Evolutionary conservation across 2,113 vertebrate genomes (phyloP).

Genomic region (Poicephalus meyeri): DNA sequence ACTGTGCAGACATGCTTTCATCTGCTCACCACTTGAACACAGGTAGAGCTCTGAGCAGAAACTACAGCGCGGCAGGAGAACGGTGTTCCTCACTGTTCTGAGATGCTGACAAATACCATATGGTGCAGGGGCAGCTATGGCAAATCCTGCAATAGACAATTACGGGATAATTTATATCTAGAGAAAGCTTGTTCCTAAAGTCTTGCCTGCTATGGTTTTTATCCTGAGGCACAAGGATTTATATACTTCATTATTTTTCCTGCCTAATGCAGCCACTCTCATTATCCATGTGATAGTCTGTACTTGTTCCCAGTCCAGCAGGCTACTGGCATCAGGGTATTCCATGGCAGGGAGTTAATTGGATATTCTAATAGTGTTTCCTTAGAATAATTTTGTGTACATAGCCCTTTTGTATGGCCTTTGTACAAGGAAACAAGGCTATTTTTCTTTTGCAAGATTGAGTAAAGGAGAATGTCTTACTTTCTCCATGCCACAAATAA

Average conservation of each 20-base stretch:
- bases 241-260: neutral
- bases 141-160: neutral
- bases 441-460: neutral
- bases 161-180: neutral
- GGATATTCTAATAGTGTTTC: neutral
- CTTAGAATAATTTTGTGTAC: neutral
- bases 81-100: neutral
- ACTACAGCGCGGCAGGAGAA: rapidly evolving
- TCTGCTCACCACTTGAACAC: neutral
- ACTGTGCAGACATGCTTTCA: rapidly evolving
- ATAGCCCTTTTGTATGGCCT: neutral
- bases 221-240: neutral
- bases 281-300: neutral
- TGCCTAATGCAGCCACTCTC: neutral
- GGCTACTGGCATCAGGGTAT: neutral
- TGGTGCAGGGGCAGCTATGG: neutral
- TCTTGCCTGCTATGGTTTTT: neutral
- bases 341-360: neutral
- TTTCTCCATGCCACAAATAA: neutral
- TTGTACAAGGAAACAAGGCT: neutral
- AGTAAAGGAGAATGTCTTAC: neutral
- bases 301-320: neutral
- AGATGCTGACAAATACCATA: neutral
- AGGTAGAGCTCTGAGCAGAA: neutral
- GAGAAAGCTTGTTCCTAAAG: neutral